Evolutionary conservation across 2,113 vertebrate genomes (phyloP), one percentile per base, ranked within the genome.

Genomic region (Myiozetetes cayanensis): DNA sequence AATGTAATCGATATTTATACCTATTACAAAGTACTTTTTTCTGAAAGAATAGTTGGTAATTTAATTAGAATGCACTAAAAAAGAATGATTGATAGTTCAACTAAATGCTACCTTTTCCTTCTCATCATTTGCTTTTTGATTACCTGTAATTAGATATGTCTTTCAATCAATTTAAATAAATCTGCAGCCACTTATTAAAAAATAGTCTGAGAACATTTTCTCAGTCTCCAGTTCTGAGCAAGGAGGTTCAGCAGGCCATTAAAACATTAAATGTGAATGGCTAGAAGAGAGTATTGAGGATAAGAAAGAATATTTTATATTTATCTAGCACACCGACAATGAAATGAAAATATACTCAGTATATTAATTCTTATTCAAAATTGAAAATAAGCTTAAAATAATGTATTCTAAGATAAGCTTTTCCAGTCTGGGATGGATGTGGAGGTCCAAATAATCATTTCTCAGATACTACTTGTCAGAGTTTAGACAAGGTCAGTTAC

Each of bases 101-200:
- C 43, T 65, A 83, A 93, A 94, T 1, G 0, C 70, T 77, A 79
- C 27, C 28, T 92, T 85, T 58, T 77, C 76, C 46, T 91, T 85
- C 93, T 50, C 53, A 53, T 74, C n/a, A 61, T 75, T 94, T 95
- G 50, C 63, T 85, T 96, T 94, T 87, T 70, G 75, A 87, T 89
- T 91, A 93, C 78, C 71, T 94, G 55, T 76, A 93, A 97, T 96
- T 97, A 96, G 67, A 77, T 43, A 92, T n/a, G 14, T 83, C 55
- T 93, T 85, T 55, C 87, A 89, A 91, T 77, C 59, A 70, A 79
- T 93, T 94, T 67, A 85, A 93, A 93, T 91, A 91, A 76, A 94
- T 87, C 81, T 81, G 63, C 77, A 92, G 58, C 58, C 37, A 85
- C 81, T 85, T 90, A 93, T 89, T 94, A 62, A 94, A 96, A 96